Base-by-base conservation (phyloP, 2,797 vertebrate species). In the Falco rusticolus region DNA sequence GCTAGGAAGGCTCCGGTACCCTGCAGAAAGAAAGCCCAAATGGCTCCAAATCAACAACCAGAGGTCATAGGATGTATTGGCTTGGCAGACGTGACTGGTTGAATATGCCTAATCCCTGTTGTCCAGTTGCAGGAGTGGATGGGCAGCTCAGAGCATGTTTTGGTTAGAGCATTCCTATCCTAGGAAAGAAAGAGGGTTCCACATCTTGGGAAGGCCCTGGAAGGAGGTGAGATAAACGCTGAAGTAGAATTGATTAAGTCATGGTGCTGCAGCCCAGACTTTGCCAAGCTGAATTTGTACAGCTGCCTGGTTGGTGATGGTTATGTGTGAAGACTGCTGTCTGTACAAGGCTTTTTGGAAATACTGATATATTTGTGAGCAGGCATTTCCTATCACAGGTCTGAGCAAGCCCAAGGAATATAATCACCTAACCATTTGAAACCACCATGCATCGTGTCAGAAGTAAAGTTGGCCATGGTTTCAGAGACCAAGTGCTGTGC, bases 381-480 rank as follows among this genome's bases (percentile, higher is more conserved):
- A 76, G 26, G 14, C 26, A n/a, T 72, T 80, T 94, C 31, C 19
- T 76, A 48, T 21, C 15, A 66, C 61, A 72, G 28, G n/a, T 48
- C 50, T 88, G 59, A 89, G 69, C 54, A 96, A 90, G 81, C 14
- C 59, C 37, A 21, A 37, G 37, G 33, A 82, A 68, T 16, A 79
- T 8, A 68, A 50, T 22, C 31, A 88, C 22, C 7, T 54, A 48
- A 53, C 24, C 74, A 54, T 34, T 11, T 79, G 77, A 84, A 71
- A 72, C 10, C 5, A 1, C n/a, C 3, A 2, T 34, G 39, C 11
- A 11, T 25, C 0, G 0, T 37, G 26, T 60, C 48, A 87, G 60
- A 90, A 84, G 33, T 39, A 77, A 47, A 88, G 50, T 56, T 72
- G 31, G 28, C 26, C 15, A 14, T 47, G 19, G 18, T 48, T 88